These are phyloP conservation scores for Nyctereutes procyonoides DNA, from an alignment of 2,113 vertebrate genomes.

Conservation along the genomic window DNA sequence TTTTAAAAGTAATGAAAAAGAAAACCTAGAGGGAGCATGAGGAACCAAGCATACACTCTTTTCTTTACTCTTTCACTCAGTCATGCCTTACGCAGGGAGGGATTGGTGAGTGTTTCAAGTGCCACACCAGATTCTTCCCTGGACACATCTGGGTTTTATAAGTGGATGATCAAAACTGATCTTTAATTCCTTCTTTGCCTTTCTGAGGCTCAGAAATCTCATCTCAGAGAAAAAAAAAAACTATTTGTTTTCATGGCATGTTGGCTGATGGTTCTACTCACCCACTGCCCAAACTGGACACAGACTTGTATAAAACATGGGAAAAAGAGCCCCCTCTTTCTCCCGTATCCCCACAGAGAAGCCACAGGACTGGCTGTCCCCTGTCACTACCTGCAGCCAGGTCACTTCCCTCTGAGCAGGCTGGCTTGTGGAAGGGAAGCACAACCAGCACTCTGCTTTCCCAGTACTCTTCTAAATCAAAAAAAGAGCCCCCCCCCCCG, in stretches of 20 bases:
- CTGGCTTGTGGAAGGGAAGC: neutral
- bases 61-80: neutral
- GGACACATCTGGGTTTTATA: neutral
- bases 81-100: neutral
- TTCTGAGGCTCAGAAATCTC: neutral
- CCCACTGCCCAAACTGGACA: neutral
- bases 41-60: neutral
- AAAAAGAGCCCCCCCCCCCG: neutral
- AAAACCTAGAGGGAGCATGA: neutral
- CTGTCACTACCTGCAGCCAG: neutral
- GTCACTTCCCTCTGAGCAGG: neutral
- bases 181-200: neutral
- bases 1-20: conserved; percentile 17
- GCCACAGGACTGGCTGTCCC: neutral
- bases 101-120: neutral
- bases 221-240: neutral
- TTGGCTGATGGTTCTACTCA: neutral
- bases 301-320: neutral
- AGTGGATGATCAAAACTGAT: neutral
- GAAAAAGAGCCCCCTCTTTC: neutral
- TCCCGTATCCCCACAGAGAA: neutral
- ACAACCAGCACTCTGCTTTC: neutral
- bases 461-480: neutral
- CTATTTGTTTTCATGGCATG: neutral
- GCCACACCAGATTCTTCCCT: neutral